A percentile compares a stretch with the other conserved stretches of the same genome.
Evolutionary conservation across 2,888 invertebrate genomes (phyloP).

Genomic region (Hyposoter dolosus): DNA sequence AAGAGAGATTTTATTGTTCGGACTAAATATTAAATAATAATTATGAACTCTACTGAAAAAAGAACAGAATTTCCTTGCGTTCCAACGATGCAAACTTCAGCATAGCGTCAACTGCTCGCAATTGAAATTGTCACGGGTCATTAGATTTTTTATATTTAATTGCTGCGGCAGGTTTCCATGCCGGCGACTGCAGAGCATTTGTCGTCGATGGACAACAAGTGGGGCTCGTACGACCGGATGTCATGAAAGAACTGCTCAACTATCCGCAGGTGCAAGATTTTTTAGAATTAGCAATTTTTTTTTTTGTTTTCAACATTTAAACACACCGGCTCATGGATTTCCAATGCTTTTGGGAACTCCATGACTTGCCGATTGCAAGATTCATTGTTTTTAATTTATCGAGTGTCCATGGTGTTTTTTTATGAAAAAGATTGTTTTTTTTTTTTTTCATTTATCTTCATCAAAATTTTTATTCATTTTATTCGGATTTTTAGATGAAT

Average conservation of each 20-base stretch:
- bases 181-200: slow-evolving; percentile 93
- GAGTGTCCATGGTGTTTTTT: neutral
- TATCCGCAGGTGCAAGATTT: slow-evolving; percentile 90
- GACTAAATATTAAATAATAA: too few relatives aligned
- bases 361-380: neutral
- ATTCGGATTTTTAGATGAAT: neutral
- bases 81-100: too few relatives aligned
- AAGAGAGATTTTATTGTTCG: too few relatives aligned
- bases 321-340: neutral
- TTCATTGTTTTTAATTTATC: neutral
- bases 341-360: neutral
- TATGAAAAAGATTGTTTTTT: neutral
- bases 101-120: neutral
- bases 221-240: slow-evolving; percentile 94
- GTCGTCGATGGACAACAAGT: slow-evolving; percentile 95
- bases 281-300: neutral
- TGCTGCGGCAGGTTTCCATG: slow-evolving; percentile 88
- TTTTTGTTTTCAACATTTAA: slow-evolving; percentile 26
- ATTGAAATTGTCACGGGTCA: neutral
- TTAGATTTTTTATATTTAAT: neutral
- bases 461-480: neutral
- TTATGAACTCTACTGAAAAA: too few relatives aligned
- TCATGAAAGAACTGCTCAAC: slow-evolving; percentile 91
- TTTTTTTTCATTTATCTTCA: neutral
- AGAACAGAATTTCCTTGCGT: too few relatives aligned